Conservation (phyloP, 2,797 vertebrate genomes). For the Botia kubotai region DNA sequence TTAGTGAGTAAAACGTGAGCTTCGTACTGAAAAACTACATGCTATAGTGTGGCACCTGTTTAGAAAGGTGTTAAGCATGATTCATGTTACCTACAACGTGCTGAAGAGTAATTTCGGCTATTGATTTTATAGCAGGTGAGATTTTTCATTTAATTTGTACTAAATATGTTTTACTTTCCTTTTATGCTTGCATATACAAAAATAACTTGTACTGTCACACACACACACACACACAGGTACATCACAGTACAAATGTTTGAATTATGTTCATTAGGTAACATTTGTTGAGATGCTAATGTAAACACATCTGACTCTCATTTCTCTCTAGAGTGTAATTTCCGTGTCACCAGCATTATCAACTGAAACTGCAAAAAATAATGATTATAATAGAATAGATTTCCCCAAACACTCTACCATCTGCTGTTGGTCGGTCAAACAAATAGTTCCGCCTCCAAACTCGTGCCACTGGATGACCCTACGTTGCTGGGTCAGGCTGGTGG, state of each 20-base stretch:
- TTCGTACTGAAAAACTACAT: background rate
- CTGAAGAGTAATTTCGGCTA: background rate
- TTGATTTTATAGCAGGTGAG: background rate
- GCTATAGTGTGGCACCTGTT: background rate
- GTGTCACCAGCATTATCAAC: too few species aligned
- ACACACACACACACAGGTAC: background rate
- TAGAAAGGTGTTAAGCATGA: background rate
- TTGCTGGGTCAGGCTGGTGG: too few species aligned
- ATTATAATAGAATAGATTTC: too few species aligned
- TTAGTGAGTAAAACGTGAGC: background rate
- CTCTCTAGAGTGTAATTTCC: background rate
- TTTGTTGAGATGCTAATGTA: slow-evolving; percentile 27
- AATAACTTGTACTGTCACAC: too few species aligned
- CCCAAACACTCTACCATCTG: too few species aligned
- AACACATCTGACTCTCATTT: slow-evolving; percentile 20
- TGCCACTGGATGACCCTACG: too few species aligned
- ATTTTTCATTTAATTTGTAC: background rate
- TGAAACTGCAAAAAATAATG: too few species aligned
- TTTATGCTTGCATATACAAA: background rate
- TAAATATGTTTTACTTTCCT: too few species aligned
- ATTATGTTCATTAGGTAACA: background rate
- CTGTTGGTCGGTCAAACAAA: too few species aligned
- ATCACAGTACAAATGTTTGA: background rate
- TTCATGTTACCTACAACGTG: background rate
- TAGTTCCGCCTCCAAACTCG: too few species aligned